Evolutionary conservation across 2,113 vertebrate species (phyloP).

Genomic region (Grus americana): DNA sequence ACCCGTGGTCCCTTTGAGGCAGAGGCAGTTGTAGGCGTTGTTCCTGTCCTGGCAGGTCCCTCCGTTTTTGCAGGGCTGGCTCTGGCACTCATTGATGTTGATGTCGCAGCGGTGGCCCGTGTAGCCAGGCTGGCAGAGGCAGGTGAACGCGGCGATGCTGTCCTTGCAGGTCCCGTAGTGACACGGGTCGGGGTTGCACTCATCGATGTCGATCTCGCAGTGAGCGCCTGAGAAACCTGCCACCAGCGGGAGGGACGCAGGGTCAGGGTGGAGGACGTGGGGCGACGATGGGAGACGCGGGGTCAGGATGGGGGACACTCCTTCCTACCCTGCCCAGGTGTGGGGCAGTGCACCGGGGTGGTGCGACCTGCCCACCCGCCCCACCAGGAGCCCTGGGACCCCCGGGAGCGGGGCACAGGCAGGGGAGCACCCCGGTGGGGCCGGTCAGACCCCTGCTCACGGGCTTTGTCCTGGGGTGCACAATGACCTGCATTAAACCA

Average conservation of each 20-base stretch:
- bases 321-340: background rate
- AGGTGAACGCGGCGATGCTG: constrained; percentile 87
- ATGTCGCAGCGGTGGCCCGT: constrained; percentile 89
- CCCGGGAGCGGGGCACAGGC: background rate
- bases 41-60: constrained; percentile 90
- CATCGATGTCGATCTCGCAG: constrained; percentile 88
- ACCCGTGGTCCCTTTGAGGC: constrained; percentile 92
- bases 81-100: constrained; percentile 94
- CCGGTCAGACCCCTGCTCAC: background rate
- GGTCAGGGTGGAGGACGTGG: background rate
- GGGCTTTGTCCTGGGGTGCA: constrained; percentile 13
- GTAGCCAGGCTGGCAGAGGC: constrained; percentile 87
- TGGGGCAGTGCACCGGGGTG: accelerated
- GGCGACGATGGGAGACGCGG: background rate
- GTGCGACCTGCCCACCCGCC: background rate
- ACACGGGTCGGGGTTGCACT: constrained; percentile 89
- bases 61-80: constrained; percentile 91
- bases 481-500: constrained; percentile 21
- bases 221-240: constrained; percentile 87
- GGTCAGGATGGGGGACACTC: background rate
- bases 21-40: constrained; percentile 86
- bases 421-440: background rate
- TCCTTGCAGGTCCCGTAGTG: constrained; percentile 92
- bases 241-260: background rate
- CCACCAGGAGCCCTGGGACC: accelerated